Conservation (phyloP, 2,797 vertebrate genomes). For the Lithobates pipiens region DNA sequence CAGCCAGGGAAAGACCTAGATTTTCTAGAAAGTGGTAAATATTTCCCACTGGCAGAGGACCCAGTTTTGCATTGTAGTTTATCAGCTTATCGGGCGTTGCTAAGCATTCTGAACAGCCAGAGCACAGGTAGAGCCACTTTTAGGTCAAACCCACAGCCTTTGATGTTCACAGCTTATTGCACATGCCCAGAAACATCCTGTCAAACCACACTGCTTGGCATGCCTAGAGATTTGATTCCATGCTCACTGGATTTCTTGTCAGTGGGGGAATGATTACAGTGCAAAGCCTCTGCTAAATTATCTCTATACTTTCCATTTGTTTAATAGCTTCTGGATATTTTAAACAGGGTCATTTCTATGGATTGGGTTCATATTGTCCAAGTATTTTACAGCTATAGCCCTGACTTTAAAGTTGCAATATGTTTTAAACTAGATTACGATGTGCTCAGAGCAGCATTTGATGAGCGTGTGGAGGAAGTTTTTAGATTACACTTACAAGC, state of each 20-base stretch:
- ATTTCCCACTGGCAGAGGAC: not conserved
- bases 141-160: constrained; percentile 65
- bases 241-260: constrained; percentile 62
- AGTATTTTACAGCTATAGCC: constrained; percentile 15
- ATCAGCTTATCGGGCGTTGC: constrained; percentile 38
- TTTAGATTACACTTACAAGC: constrained; percentile 52
- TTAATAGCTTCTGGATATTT: constrained; percentile 40
- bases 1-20: not conserved
- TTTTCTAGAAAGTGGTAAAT: constrained; percentile 21
- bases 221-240: constrained; percentile 59
- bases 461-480: constrained; percentile 44
- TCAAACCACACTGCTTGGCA: constrained; percentile 61
- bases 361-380: constrained; percentile 28
- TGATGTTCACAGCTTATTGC: constrained; percentile 63
- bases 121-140: constrained; percentile 48
- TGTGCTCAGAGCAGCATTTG: constrained; percentile 4
- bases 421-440: constrained; percentile 24
- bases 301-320: constrained; percentile 49
- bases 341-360: constrained; percentile 15
- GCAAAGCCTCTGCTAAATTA: constrained; percentile 65
- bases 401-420: constrained; percentile 15
- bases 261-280: constrained; percentile 55
- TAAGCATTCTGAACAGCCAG: constrained; percentile 56
- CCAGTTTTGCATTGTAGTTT: constrained; percentile 48
- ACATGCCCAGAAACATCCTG: constrained; percentile 48